Evolutionary conservation across 2,888 invertebrate genomes (phyloP), one percentile per base, ranked within the genome.

Genomic region (Osedax frankpressi): DNA sequence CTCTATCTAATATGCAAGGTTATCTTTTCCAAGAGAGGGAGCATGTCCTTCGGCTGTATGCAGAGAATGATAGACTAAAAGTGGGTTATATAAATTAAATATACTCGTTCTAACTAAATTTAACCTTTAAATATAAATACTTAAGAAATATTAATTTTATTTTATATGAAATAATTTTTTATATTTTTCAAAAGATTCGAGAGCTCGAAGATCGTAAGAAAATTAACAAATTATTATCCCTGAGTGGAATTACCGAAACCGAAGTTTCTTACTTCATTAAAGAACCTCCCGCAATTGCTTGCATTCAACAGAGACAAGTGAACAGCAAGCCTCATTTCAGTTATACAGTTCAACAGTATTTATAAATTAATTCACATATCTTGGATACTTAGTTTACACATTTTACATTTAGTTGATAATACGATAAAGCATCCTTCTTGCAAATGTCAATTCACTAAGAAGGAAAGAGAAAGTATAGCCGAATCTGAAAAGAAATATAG

Each of bases 51-150:
- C 78, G 83, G 65, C 79, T 85, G 2, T 84, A 84, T 77, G 81
- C 85, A 30, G 85, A 85, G 78, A 85, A 85, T 79, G 85, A 85
- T 77, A 77, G 84, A 62, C 78, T 86, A 2, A 85, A 85, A 81
- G 83, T 84, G 75, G 60, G 44, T 27, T 28, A 25, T n/a, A n/a
- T n/a, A n/a, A n/a, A n/a, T n/a, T n/a, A n/a, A n/a, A n/a, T n/a
- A n/a, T n/a, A n/a, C n/a, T n/a, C n/a, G n/a, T n/a, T n/a, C n/a
- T n/a, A n/a, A n/a, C n/a, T n/a, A n/a, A n/a, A n/a, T n/a, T n/a
- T n/a, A n/a, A n/a, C n/a, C n/a, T n/a, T n/a, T n/a, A n/a, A n/a
- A n/a, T n/a, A n/a, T n/a, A n/a, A n/a, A n/a, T n/a, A n/a, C n/a
- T n/a, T n/a, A n/a, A n/a, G n/a, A n/a, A n/a, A n/a, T n/a, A n/a